A percentile compares a stretch with the other conserved stretches of the same genome.
phyloP scores from a whole-genome alignment of 2,113 vertebrate species.

The Gnathonemus echidnorhynchus region DNA sequence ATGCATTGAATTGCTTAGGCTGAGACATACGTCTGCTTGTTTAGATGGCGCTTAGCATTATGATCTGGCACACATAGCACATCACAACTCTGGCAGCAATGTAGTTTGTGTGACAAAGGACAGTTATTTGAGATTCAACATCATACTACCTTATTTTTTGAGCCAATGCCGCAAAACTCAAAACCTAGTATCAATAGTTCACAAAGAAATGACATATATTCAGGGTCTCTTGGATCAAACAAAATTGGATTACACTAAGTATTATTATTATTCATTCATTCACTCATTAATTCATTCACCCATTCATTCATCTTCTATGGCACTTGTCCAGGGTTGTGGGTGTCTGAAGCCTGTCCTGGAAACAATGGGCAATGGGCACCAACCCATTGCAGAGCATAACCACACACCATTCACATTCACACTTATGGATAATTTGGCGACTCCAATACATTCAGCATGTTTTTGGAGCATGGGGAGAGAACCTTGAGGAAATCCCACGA shows the following conservation, averaged over 20 bases:
- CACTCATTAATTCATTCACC: neutral
- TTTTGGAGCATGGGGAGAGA: neutral
- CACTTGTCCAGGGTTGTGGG: neutral
- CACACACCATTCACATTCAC: neutral
- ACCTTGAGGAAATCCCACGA: neutral
- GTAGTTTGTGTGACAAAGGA: neutral
- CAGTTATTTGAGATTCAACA: neutral
- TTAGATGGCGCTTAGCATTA: neutral
- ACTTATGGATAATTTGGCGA: neutral
- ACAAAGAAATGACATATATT: neutral
- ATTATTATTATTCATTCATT: neutral
- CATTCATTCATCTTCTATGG: neutral
- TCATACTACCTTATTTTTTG: neutral
- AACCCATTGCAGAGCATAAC: neutral
- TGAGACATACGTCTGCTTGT: neutral
- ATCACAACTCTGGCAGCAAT: neutral
- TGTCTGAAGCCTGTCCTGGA: neutral
- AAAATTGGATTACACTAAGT: neutral
- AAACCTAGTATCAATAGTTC: neutral
- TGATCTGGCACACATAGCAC: neutral
- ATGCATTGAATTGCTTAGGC: neutral
- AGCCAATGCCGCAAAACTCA: neutral
- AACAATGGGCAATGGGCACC: neutral
- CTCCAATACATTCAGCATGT: neutral
- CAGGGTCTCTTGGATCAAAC: neutral